These are phyloP conservation scores for Drosophila nr. medialis DNA, from an alignment of 2,888 invertebrate genomes.

Conservation along the genomic window DNA sequence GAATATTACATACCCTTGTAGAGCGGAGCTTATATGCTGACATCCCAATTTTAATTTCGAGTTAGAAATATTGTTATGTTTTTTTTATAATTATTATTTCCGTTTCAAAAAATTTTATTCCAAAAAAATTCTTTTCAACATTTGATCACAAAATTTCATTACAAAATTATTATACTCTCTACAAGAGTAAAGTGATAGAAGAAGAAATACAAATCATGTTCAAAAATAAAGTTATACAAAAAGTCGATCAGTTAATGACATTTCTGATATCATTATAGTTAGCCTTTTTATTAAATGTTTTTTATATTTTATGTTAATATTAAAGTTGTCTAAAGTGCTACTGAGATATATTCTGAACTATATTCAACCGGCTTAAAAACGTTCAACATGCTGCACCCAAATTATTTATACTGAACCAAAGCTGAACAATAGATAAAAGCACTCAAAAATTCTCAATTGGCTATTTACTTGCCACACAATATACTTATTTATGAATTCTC, in stretches of 20 bases:
- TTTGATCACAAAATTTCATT: too few species aligned
- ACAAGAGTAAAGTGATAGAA: too few species aligned
- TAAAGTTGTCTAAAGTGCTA: too few species aligned
- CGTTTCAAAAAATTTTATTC: too few species aligned
- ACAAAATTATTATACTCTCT: too few species aligned
- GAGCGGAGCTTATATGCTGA: too few species aligned
- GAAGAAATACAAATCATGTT: neutral
- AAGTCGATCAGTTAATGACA: neutral
- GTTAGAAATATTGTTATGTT: neutral
- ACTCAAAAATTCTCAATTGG: slow-evolving; percentile 11
- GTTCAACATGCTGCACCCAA: neutral
- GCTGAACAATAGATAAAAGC: slow-evolving; percentile 1
- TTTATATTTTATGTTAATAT: neutral
- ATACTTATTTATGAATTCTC: neutral
- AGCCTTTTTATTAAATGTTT: too few species aligned
- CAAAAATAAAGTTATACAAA: neutral
- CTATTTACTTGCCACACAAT: neutral
- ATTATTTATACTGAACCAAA: neutral
- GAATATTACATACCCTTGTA: neutral
- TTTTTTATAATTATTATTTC: too few species aligned
- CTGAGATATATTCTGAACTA: neutral
- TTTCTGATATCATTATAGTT: neutral
- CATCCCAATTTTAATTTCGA: neutral
- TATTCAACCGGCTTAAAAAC: neutral
- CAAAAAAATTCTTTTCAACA: too few species aligned